These are phyloP conservation scores for Drosophila gunungcola DNA, from an alignment of 1,140 invertebrate genomes.

Conservation along the genomic window DNA sequence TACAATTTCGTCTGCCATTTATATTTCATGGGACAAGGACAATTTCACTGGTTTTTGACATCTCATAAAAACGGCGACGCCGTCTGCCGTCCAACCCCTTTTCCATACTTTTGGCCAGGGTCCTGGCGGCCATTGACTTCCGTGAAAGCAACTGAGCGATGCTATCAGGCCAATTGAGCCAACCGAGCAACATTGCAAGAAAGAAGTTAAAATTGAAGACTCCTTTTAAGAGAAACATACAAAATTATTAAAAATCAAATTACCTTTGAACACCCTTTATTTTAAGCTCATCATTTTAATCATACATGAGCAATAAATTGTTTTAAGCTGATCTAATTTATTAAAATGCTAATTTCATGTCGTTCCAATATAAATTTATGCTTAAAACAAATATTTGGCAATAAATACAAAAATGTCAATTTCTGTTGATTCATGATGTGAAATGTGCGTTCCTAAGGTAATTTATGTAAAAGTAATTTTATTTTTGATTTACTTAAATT, in stretches of 20 bases:
- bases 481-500: conserved; percentile 2
- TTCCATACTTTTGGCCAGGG: conserved; percentile 1
- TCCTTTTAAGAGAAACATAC: background rate
- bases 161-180: too few species aligned
- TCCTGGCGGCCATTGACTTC: conserved; percentile 39
- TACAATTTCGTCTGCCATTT: conserved; percentile 80
- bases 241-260: background rate
- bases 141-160: background rate
- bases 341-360: conserved; percentile 4
- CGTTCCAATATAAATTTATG: background rate
- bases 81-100: conserved; percentile 2
- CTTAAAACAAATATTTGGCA: background rate
- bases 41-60: conserved; percentile 72
- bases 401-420: conserved; percentile 4
- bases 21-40: conserved; percentile 78
- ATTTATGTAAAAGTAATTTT: conserved; percentile 1
- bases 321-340: background rate
- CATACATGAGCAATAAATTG: background rate
- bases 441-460: too few species aligned
- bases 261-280: background rate
- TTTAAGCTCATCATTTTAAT: background rate
- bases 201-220: too few species aligned
- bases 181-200: too few species aligned
- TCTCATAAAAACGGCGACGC: conserved; percentile 65
- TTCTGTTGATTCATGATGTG: conserved; percentile 1